Conservation (phyloP, 2,797 vertebrate genomes). For the Dendrocincla fuliginosa region DNA sequence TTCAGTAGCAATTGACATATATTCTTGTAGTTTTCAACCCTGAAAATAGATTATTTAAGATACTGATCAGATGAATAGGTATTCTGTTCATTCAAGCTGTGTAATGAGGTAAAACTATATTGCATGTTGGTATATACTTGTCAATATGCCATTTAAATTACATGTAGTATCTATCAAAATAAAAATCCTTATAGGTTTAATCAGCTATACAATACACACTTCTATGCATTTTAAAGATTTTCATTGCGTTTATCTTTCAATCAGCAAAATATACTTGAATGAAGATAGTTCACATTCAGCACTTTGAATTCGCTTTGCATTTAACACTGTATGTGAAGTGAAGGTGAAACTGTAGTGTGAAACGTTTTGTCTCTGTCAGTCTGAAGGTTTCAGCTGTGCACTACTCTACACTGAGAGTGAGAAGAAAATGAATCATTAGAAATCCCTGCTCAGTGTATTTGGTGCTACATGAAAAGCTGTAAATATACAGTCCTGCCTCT, state of each 20-base stretch:
- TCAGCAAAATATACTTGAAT: neutral
- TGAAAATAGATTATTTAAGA: neutral
- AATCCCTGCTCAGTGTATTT: neutral
- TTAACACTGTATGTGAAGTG: neutral
- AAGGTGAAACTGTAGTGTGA: neutral
- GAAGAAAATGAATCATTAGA: constrained; percentile 12
- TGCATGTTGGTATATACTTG: neutral
- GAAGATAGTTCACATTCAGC: neutral
- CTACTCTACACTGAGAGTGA: neutral
- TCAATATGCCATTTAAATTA: neutral
- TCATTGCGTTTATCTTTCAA: neutral
- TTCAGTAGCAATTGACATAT: neutral
- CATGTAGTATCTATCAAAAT: neutral
- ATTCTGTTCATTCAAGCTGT: neutral
- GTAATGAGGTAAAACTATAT: neutral
- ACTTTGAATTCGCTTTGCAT: neutral
- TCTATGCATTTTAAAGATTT: neutral
- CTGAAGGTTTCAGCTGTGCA: neutral
- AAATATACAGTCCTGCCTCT: neutral
- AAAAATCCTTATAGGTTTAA: neutral
- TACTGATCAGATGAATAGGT: neutral
- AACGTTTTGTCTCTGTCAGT: neutral
- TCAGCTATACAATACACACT: fast-evolving
- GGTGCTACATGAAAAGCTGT: neutral
- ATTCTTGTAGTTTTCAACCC: neutral